Base-by-base conservation (phyloP, 2,113 vertebrate genomes). In the Grammomys surdaster region DNA sequence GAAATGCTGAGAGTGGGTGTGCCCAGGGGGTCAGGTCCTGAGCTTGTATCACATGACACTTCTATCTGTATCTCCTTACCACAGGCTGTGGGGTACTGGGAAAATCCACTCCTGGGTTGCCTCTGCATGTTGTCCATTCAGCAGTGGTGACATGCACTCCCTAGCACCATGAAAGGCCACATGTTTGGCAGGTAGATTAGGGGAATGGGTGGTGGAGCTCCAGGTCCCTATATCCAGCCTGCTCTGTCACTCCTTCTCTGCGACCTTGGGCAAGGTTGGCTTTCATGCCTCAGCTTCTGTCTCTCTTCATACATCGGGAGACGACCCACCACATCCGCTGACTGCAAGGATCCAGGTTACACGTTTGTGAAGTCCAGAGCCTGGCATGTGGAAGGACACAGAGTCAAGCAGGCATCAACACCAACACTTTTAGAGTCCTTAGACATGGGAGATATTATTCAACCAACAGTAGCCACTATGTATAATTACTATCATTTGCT, bases 81-180 rank as follows among this genome's bases (percentile, higher is more conserved):
- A 70, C 31, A 19, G n/a, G 63, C 60, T 26, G 8, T 2, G 26
- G 60, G 40, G 28, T 10, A 11, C 88, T 76, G 58, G 12, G 84
- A 43, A 75, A 65, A 84, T 67, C 13, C 36, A 14, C 16, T 48
- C 19, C 48, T 46, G 2, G 26, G 87, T 3, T 20, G 63, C 43
- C 70, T 54, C 56, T 11, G 36, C 28, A 1, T 11, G 12, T 36
- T 84, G 28, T 36, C 22, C 36, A 1, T 9, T 78, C 7, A 6
- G 36, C 36, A 48, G 8, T 5, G 8, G n/a, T 36, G 2, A 0
- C 8, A 28, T 19, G 11, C 2, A 3, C 28, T 5, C 43, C 54
- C 9, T 28, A 82, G 60, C 8, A 22, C 13, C 48, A 28, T 10
- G 48, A 7, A 26, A 58, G 63, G 89, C 56, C 36, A 46, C 17